Evolutionary conservation across 2,888 invertebrate species (phyloP), one percentile per base, ranked within the genome.

Genomic region (Melieria crassipennis): DNA sequence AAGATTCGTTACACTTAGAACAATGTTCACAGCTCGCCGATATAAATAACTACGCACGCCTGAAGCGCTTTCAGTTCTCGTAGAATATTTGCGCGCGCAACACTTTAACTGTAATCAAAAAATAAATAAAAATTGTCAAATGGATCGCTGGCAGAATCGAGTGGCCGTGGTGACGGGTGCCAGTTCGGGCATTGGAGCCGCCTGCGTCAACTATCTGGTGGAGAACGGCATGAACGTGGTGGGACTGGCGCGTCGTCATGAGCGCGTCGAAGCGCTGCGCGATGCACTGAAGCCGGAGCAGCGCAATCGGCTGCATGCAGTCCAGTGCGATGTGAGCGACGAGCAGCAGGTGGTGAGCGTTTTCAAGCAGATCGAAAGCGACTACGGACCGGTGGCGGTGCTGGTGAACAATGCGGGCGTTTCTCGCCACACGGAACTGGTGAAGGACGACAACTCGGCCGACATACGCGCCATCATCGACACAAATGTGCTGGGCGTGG

Each of bases 121-220:
- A 30, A 30, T 30, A 30, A 30, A 30, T 30, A 50, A 10, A 10
- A 3, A 10, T 10, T 11, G 1, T 1, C 64, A 13, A 4, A 88
- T 89, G 88, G 88, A 91, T 43, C 89, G 90, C 48, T 91, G 90
- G 91, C 74, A 76, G 0, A 90, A 89, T 70, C 89, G 89, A 79
- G 88, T 89, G 0, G 91, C 90, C 0, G 87, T 91, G 11, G 90
- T 91, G 66, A 91, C 91, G 0, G 91, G 91, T 3, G 90, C 90
- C 16, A 90, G 90, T 79, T 86, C 88, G 0, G 91, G 91, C 6
- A 91, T 91, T 70, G 91, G 89, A 10, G 88, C 87, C 1, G 88
- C 87, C 7, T 84, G 87, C 60, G 84, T 84, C n/a, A 81, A 81
- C 48, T 83, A 85, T 71, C 79, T 90, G 56, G 87, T 88, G 7